phyloP scores from a whole-genome alignment of 2,888 invertebrate genomes.

The Aricia artaxerxes region DNA sequence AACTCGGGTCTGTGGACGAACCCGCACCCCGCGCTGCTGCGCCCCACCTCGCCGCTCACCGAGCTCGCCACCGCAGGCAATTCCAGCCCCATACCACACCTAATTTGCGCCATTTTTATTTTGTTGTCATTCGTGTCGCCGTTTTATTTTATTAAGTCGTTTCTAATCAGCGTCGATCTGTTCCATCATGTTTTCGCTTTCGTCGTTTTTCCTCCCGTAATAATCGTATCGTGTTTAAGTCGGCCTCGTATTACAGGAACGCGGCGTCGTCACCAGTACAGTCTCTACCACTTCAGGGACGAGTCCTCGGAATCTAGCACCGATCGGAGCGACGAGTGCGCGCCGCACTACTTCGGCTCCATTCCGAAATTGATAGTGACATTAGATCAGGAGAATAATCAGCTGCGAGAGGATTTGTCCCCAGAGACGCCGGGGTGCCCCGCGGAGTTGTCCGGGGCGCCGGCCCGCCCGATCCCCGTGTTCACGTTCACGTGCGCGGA shows the following conservation, averaged over 20 bases:
- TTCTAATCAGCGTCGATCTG: constrained; percentile 30
- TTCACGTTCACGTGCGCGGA: constrained; percentile 75
- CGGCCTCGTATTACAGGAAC: constrained; percentile 63
- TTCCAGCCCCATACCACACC: constrained; percentile 36
- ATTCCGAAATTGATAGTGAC: constrained; percentile 72
- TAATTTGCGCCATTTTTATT: constrained; percentile 37
- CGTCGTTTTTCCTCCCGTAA: constrained; percentile 23
- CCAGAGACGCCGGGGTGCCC: constrained; percentile 69
- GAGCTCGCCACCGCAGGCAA: constrained; percentile 77
- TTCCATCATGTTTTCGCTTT: constrained; percentile 35
- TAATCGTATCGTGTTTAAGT: constrained; percentile 41
- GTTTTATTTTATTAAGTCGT: constrained; percentile 21
- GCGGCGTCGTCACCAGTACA: constrained; percentile 58
- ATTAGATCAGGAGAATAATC: constrained; percentile 65
- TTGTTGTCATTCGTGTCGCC: constrained; percentile 35
- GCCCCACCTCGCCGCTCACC: constrained; percentile 64
- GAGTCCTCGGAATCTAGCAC: constrained; percentile 72
- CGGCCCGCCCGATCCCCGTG: constrained; percentile 61
- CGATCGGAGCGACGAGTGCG: constrained; percentile 65
- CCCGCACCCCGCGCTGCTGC: constrained; percentile 68
- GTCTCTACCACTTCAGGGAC: constrained; percentile 57
- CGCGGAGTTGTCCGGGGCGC: constrained; percentile 51
- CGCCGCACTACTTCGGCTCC: constrained; percentile 65
- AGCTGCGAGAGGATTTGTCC: constrained; percentile 63
- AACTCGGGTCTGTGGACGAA: constrained; percentile 74